Percentiles rank a stretch among this genome's conserved stretches.
phyloP scores from a whole-genome alignment of 2,797 vertebrate species.

The Natrix natrix region DNA sequence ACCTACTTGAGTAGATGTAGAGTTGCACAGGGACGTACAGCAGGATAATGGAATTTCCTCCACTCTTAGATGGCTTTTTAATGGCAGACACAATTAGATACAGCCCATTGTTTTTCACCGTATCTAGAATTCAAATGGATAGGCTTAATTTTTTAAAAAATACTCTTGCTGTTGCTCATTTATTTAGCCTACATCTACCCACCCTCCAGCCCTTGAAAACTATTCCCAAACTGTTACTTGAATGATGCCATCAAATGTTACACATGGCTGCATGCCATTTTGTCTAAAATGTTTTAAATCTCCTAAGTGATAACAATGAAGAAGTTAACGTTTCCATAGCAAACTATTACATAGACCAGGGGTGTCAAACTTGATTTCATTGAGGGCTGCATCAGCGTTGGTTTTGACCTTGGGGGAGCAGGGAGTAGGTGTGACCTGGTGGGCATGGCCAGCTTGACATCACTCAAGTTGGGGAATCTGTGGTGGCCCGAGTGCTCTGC shows the following conservation, averaged over 20 bases:
- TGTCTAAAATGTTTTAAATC: background rate
- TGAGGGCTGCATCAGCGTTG: no score
- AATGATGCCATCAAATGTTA: background rate
- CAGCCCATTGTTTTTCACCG: background rate
- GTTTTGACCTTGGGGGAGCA: no score
- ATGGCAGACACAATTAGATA: background rate
- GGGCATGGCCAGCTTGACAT: no score
- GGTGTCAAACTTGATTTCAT: no score
- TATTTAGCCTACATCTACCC: background rate
- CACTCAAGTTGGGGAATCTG: no score
- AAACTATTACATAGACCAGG: background rate
- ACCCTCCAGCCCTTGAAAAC: background rate
- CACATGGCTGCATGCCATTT: background rate
- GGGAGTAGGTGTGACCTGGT: no score
- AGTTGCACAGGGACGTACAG: background rate
- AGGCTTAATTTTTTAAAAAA: background rate
- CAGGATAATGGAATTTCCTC: background rate
- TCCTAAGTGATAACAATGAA: background rate
- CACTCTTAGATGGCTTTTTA: background rate
- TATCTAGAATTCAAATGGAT: background rate
- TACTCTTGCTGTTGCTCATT: background rate
- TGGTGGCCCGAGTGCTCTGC: no score
- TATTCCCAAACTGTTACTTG: background rate
- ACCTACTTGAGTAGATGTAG: background rate
- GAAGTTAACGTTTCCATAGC: background rate